phyloP scores from a whole-genome alignment of 2,113 vertebrate genomes.

The Pterocles burchelli region DNA sequence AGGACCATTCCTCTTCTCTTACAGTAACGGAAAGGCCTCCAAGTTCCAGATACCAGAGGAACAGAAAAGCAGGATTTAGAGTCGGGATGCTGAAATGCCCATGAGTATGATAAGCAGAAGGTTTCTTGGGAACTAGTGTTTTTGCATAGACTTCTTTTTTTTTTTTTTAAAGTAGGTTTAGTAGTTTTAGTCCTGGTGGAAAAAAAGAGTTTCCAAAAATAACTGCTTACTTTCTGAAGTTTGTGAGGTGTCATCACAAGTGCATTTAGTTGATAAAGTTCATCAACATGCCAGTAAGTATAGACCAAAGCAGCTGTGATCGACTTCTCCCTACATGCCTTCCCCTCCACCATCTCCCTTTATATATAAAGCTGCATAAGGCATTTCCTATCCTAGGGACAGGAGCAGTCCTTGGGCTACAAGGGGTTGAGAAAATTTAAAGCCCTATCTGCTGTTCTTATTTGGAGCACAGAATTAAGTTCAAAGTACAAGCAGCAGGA shows the following conservation, averaged over 20 bases:
- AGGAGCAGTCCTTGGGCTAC: background rate
- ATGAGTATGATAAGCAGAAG: background rate
- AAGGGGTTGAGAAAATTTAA: background rate
- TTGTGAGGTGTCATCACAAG: conserved; percentile 62
- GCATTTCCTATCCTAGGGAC: background rate
- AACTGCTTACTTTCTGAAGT: conserved; percentile 50
- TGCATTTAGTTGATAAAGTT: conserved; percentile 48
- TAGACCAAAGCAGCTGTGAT: conserved; percentile 51
- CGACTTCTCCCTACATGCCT: background rate
- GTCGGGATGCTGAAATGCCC: background rate
- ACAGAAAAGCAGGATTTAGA: background rate
- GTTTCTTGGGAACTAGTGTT: background rate
- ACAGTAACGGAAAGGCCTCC: background rate
- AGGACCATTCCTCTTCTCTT: background rate
- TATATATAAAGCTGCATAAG: background rate
- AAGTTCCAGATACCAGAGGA: background rate
- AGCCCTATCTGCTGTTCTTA: background rate
- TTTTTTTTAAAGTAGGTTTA: conserved; percentile 36
- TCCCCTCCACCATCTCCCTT: background rate
- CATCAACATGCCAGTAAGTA: conserved; percentile 48
- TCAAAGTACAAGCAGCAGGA: conserved; percentile 39
- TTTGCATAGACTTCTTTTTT: background rate
- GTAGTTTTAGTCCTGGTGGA: background rate
- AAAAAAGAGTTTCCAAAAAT: conserved; percentile 33
- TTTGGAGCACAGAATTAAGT: conserved; percentile 8